These are phyloP conservation scores for Phataginus tetradactyla DNA, from an alignment of 2,797 vertebrate species.

Conservation along the genomic window DNA sequence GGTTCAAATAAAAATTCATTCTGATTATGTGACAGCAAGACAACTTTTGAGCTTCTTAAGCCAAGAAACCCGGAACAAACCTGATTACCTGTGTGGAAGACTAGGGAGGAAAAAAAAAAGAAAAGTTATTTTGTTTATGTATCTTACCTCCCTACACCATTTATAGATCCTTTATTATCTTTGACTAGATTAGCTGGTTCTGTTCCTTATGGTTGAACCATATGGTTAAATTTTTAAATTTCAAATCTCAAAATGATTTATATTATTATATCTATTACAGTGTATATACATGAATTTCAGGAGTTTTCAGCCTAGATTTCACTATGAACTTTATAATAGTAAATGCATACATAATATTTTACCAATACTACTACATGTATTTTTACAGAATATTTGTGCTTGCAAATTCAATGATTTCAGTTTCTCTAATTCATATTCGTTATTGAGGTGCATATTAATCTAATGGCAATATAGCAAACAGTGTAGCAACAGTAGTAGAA, in stretches of 20 bases:
- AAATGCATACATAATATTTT: constrained; percentile 14
- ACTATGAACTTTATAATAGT: neutral
- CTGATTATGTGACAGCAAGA: neutral
- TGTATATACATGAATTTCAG: neutral
- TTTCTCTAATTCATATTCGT: constrained; percentile 29
- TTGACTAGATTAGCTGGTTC: constrained; percentile 4
- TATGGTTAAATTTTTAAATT: neutral
- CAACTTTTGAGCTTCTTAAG: neutral
- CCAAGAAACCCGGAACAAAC: neutral
- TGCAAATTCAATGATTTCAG: neutral
- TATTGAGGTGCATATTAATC: neutral
- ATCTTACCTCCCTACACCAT: neutral
- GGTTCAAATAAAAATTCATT: constrained; percentile 18
- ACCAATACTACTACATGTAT: neutral
- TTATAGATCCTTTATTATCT: constrained; percentile 11
- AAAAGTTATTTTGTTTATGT: neutral
- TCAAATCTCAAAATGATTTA: neutral
- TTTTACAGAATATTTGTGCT: neutral
- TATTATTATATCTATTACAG: constrained; percentile 15
- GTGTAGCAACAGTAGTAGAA: neutral
- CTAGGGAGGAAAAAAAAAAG: neutral
- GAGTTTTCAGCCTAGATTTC: neutral
- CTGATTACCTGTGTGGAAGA: neutral
- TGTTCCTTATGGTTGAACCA: constrained; percentile 5
- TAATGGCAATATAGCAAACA: neutral